These are phyloP conservation scores for Phataginus tricuspis DNA, from an alignment of 2,797 vertebrate genomes.

Conservation along the genomic window DNA sequence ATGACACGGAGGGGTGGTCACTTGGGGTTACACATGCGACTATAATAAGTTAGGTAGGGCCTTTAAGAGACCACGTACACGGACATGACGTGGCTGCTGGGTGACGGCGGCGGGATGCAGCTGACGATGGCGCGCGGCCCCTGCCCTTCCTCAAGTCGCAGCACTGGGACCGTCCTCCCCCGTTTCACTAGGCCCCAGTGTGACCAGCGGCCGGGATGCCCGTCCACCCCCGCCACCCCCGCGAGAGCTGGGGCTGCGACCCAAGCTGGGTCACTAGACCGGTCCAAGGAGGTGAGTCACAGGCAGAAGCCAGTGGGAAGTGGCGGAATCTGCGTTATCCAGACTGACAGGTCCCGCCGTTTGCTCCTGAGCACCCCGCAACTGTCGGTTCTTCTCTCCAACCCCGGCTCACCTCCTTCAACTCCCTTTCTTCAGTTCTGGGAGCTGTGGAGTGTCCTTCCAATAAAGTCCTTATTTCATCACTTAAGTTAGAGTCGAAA, in stretches of 20 bases:
- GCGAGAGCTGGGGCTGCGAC: neutral
- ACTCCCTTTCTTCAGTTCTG: neutral
- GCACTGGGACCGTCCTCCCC: neutral
- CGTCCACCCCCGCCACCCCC: neutral
- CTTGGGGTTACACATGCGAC: neutral
- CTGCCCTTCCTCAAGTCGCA: neutral
- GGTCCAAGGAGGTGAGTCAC: neutral
- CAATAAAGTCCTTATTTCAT: neutral
- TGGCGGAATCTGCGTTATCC: neutral
- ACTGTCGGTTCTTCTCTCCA: neutral
- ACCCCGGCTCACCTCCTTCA: neutral
- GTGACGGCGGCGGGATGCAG: neutral
- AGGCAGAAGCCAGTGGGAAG: neutral
- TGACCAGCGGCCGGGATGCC: neutral
- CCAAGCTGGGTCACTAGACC: neutral
- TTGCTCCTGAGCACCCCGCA: neutral
- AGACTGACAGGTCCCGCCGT: no score
- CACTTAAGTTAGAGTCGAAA: neutral
- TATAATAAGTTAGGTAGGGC: neutral
- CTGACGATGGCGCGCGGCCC: neutral
- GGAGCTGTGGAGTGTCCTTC: no score
- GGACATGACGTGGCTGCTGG: neutral
- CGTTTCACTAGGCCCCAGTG: neutral
- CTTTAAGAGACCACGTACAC: neutral
- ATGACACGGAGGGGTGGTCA: neutral